These are phyloP conservation scores for Cryptus armator DNA, from an alignment of 2,888 invertebrate species.

Conservation along the genomic window DNA sequence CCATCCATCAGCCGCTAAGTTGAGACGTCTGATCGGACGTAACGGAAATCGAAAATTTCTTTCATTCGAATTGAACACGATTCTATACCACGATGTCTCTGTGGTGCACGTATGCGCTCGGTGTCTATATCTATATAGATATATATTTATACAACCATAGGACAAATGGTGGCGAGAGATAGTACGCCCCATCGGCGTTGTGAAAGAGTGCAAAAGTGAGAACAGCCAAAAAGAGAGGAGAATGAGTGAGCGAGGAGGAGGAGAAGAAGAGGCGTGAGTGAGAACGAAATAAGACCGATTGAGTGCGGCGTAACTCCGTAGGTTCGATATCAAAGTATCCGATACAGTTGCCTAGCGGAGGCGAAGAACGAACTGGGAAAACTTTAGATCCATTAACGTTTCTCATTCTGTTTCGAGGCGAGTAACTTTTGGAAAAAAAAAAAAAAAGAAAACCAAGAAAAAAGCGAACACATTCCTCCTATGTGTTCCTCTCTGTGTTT, in stretches of 20 bases:
- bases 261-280: not conserved
- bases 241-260: not conserved
- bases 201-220: slow-evolving; percentile 17
- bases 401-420: slow-evolving; percentile 49
- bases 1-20: slow-evolving; percentile 52
- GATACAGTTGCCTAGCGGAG: slow-evolving; percentile 12
- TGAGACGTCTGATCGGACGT: slow-evolving; percentile 31
- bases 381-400: slow-evolving; percentile 63
- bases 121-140: not conserved
- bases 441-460: slow-evolving; percentile 17
- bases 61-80: slow-evolving; percentile 26
- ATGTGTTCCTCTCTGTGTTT: not conserved
- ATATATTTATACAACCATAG: not conserved
- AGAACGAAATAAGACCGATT: slow-evolving; percentile 24
- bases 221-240: not conserved
- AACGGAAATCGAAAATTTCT: slow-evolving; percentile 43
- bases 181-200: not conserved
- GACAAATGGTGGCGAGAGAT: slow-evolving; percentile 45
- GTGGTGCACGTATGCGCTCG: not conserved
- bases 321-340: slow-evolving; percentile 37
- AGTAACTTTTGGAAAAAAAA: slow-evolving; percentile 31
- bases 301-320: slow-evolving; percentile 27
- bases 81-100: not conserved
- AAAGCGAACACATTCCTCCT: slow-evolving; percentile 22
- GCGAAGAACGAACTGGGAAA: slow-evolving; percentile 32